Evolutionary conservation across 2,113 vertebrate genomes (phyloP), one percentile per base, ranked within the genome.

Genomic region (Hemicordylus capensis): DNA sequence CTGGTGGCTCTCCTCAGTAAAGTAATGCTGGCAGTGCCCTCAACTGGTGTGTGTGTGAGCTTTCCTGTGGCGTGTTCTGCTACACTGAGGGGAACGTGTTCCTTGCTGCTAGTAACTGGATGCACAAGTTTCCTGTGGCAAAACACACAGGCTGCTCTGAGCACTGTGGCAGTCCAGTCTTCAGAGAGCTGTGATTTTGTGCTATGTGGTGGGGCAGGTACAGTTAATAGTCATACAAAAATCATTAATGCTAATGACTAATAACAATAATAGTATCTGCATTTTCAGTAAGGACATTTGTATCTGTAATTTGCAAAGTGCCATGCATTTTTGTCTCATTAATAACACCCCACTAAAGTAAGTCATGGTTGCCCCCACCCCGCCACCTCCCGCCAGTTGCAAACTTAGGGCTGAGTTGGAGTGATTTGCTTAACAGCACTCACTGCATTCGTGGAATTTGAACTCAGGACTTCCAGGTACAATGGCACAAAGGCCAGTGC

Each of bases 1-100:
- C n/a, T 19, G 31, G n/a, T 72, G 54, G 56, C 76, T 26, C 63
- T 61, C 66, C 54, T 72, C 66, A 61, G 31, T 46, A 79, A 79
- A 79, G 64, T n/a, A 78, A 79, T 79, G 84, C 64, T 79, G 84
- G 76, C 54, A 79, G 42, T 85, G 84, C 84, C 76, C 84, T 85
- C 76, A 85, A n/a, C 84, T 85, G 84, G 84, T 72, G 76, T 51
- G 22, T 79, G 58, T 61, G 26, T 79, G 84, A 14, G 15, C 59
- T 28, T n/a, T 72, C 31, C 66, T 79, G n/a, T 10, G 28, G 64
- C 66, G 46, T 56, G 73, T 7, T 31, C 17, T 85, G 39, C 15
- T 79, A 72, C 37, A 44, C 42, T 79, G n/a, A 48, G n/a, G 22
- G 51, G 48, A 42, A 58, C 44, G 9, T 6, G 39, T 46, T 31